Evolutionary conservation across 2,113 vertebrate species (phyloP).

Genomic region (Podiceps cristatus): DNA sequence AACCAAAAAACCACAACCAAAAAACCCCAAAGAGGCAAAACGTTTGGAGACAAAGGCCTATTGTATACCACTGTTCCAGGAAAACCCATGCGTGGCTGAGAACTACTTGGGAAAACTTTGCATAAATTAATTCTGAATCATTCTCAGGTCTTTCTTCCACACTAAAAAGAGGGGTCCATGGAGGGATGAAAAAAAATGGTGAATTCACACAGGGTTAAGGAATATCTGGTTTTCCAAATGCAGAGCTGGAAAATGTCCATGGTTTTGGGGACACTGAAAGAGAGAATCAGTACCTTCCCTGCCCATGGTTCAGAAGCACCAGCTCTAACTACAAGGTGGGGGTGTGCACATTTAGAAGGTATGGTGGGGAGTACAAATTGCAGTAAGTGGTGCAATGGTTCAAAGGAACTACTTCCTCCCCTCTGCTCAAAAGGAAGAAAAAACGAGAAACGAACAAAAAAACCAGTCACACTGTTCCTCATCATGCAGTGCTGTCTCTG

Average conservation of each 20-base stretch:
- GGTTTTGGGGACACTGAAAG: not conserved
- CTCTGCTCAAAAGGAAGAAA: not conserved
- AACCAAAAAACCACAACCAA: no score
- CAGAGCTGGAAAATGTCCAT: not conserved
- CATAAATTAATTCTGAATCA: not conserved
- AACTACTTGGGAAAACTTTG: constrained; percentile 37
- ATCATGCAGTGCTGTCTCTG: not conserved
- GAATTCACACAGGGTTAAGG: not conserved
- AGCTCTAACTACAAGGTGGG: not conserved
- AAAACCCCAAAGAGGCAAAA: no score
- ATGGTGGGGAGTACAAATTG: not conserved
- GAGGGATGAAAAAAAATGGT: not conserved
- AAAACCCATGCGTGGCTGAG: constrained; percentile 27
- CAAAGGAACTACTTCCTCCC: not conserved
- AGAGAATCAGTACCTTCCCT: not conserved
- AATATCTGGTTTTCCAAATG: not conserved
- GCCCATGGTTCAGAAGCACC: not conserved
- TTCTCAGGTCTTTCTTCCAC: constrained; percentile 7
- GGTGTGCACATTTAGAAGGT: not conserved
- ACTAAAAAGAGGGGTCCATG: not conserved
- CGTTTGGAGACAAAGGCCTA: constrained; percentile 34
- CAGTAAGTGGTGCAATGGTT: not conserved
- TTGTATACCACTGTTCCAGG: constrained; percentile 43
- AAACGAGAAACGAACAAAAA: not conserved
- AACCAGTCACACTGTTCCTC: not conserved